Evolutionary conservation across 2,113 vertebrate species (phyloP).

Genomic region (Chloropsis cyanopogon): DNA sequence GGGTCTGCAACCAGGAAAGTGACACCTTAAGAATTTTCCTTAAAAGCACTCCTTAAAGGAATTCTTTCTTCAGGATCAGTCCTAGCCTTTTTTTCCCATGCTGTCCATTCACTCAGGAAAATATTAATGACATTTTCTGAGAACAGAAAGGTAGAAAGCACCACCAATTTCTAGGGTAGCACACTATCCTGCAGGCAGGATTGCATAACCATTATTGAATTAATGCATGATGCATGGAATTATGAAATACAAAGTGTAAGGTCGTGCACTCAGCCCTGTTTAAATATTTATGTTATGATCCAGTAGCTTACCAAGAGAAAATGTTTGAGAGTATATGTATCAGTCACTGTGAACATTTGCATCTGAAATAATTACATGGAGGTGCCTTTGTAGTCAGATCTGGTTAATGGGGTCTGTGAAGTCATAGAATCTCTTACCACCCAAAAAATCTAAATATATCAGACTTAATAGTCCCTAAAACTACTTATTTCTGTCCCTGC

Average conservation of each 20-base stretch:
- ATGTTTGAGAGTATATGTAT: background rate
- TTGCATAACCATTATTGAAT: constrained; percentile 9
- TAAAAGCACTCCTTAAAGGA: background rate
- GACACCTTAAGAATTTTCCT: background rate
- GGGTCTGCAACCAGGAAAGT: background rate
- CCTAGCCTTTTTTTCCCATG: accelerated
- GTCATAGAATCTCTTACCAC: background rate
- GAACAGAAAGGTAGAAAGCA: background rate
- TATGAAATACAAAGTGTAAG: constrained; percentile 24
- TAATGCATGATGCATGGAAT: background rate
- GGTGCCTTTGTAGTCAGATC: background rate
- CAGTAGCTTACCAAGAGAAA: background rate
- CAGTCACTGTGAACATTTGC: background rate
- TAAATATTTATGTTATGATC: constrained; percentile 39
- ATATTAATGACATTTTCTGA: background rate
- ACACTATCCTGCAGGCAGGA: background rate
- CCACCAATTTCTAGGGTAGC: background rate
- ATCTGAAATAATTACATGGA: background rate
- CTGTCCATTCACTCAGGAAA: background rate
- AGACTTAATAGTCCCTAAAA: background rate
- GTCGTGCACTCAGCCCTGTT: background rate
- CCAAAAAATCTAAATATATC: background rate
- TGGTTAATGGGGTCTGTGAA: background rate
- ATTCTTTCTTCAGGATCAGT: background rate
- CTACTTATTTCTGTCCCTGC: background rate